These are phyloP conservation scores for Ceriagrion tenellum DNA, from an alignment of 2,888 invertebrate genomes.

Conservation along the genomic window DNA sequence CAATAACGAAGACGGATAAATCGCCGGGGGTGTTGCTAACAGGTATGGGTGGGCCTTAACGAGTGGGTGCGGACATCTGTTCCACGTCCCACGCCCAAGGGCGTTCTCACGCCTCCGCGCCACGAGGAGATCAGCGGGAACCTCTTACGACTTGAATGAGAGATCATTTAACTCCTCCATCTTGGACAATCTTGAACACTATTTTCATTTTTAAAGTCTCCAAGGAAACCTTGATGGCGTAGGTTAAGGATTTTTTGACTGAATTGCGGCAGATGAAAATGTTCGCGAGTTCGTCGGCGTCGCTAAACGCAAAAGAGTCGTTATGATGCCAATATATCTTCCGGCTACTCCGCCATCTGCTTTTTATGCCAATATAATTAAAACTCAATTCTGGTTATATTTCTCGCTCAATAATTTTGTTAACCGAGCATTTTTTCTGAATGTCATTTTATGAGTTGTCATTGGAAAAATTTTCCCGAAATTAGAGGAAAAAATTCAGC, in stretches of 20 bases:
- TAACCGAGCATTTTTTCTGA: too few relatives aligned
- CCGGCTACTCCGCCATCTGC: too few relatives aligned
- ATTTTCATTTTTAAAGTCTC: background rate
- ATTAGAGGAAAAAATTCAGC: too few relatives aligned
- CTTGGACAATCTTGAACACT: background rate
- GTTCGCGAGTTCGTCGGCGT: too few relatives aligned
- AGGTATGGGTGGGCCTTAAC: slow-evolving; percentile 35
- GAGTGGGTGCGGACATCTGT: slow-evolving; percentile 40
- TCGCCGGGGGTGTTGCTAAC: slow-evolving; percentile 21
- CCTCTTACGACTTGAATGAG: background rate
- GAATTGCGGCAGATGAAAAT: background rate
- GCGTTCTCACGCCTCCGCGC: slow-evolving; percentile 16
- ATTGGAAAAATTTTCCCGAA: too few relatives aligned
- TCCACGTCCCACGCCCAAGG: slow-evolving; percentile 39
- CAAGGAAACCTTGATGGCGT: background rate
- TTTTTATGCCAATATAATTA: too few relatives aligned
- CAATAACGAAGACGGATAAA: slow-evolving; percentile 37
- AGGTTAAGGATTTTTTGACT: background rate
- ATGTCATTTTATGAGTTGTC: too few relatives aligned
- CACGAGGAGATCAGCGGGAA: background rate
- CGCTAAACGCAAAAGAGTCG: too few relatives aligned
- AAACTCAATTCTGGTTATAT: too few relatives aligned
- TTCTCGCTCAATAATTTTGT: too few relatives aligned
- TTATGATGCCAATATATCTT: too few relatives aligned
- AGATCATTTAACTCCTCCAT: background rate